phyloP scores from a whole-genome alignment of 2,113 vertebrate genomes.

The Rhinoptilus africanus region DNA sequence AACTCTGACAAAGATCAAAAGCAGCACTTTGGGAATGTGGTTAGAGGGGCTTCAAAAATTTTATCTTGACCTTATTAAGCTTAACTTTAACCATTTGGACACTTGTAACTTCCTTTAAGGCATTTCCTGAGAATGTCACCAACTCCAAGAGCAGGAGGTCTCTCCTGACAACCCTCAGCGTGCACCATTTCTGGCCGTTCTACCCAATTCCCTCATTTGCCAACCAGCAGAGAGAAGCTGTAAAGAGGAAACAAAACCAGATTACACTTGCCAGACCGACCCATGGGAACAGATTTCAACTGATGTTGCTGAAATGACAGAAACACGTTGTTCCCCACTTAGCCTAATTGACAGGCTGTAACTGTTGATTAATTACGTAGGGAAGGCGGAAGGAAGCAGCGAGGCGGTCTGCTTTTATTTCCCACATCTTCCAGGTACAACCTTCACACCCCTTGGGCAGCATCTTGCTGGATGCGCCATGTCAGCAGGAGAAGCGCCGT shows the following conservation, averaged over 20 bases:
- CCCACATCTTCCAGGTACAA: neutral
- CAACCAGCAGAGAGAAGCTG: neutral
- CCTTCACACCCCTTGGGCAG: neutral
- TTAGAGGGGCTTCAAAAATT: neutral
- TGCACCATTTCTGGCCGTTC: accelerated
- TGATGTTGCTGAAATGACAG: neutral
- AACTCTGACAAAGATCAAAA: neutral
- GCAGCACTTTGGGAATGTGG: neutral
- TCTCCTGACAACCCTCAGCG: neutral
- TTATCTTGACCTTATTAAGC: neutral
- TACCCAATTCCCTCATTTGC: neutral
- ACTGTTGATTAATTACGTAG: neutral
- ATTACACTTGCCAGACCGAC: neutral
- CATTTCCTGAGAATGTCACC: neutral
- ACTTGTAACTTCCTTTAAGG: neutral
- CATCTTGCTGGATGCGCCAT: accelerated
- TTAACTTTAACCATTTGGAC: neutral
- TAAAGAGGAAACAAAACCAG: neutral
- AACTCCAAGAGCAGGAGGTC: neutral
- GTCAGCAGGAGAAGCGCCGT: accelerated
- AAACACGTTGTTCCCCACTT: neutral
- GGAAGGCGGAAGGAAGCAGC: neutral
- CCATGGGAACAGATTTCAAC: neutral
- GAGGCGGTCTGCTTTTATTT: neutral
- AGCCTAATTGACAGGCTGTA: neutral